Evolutionary conservation across 2,888 invertebrate species (phyloP), one percentile per base, ranked within the genome.

Genomic region (Lycaena phlaeas): DNA sequence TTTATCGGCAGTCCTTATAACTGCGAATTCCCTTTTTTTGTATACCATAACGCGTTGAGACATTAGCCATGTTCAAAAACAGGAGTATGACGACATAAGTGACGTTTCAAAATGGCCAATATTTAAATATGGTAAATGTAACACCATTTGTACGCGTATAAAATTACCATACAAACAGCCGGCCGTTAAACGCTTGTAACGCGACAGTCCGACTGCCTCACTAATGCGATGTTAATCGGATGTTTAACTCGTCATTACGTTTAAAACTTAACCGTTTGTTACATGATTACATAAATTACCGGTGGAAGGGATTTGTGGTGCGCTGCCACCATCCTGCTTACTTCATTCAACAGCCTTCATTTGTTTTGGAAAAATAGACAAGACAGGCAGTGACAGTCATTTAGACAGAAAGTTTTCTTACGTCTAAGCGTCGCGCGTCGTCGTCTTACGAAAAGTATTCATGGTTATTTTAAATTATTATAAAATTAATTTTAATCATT

Each of bases 81-180:
- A n/a, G n/a, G n/a, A n/a, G n/a, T n/a, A n/a, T n/a, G n/a, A n/a
- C n/a, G n/a, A n/a, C n/a, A n/a, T n/a, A n/a, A n/a, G n/a, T n/a
- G 9, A 29, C n/a, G 2, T 4, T 14, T n/a, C n/a, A 14, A 29
- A 29, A 29, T 14, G 29, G 14, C 29, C 14, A 14, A 12, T n/a
- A n/a, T 1, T 27, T 6, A 30, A 15, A 30, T 10, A 30, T 15
- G 14, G 10, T n/a, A n/a, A 30, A 14, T 30, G n/a, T 15, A 30
- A 30, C 9, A 30, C 10, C 14, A 30, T 30, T 30, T 30, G 30
- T n/a, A n/a, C n/a, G 30, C 15, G 30, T 30, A 22, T 14, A 34
- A 12, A 7, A 18, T 30, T 15, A 30, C 15, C 18, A 34, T 34
- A 18, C 34, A 22, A 12, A 18, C 12, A 9, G 12, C 12, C 4